Percentiles rank a stretch among this genome's conserved stretches.
Conservation (phyloP, 2,888 invertebrate genomes). For the Acrocera orbiculus region DNA sequence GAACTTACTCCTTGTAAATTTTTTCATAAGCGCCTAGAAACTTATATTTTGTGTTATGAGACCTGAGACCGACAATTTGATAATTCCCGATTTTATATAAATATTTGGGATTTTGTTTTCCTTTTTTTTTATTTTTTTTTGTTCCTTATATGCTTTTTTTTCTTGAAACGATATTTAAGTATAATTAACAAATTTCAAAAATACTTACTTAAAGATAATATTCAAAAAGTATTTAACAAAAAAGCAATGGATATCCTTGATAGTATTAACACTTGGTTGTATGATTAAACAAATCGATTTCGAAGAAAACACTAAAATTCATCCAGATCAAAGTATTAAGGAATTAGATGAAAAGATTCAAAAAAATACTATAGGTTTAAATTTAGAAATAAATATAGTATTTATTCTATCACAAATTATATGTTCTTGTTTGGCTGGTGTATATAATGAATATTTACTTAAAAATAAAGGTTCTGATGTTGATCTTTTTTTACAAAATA, state of each 20-base stretch:
- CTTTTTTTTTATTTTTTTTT: conserved; percentile 6
- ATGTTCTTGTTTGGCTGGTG: conserved; percentile 86
- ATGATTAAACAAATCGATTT: conserved; percentile 62
- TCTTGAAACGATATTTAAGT: no score
- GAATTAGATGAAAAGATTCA: conserved; percentile 8
- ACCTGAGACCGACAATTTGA: no score
- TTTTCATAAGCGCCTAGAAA: no score
- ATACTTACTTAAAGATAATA: conserved; percentile 58
- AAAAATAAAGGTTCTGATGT: conserved; percentile 71
- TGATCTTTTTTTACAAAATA: conserved; percentile 82
- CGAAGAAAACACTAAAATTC: conserved; percentile 3
- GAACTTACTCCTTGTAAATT: no score
- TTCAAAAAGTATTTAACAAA: conserved; percentile 64
- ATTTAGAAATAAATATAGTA: conserved; percentile 41
- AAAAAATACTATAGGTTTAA: conserved; percentile 29
- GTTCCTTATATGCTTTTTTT: no score
- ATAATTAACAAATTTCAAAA: no score
- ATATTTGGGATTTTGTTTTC: no score
- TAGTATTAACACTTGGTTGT: conserved; percentile 73
- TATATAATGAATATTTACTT: conserved; percentile 85
- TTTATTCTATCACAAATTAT: conserved; percentile 62
- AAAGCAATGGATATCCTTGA: conserved; percentile 79
- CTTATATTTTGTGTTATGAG: no score
- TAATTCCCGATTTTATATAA: no score
- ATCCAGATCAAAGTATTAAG: conserved; percentile 1